A percentile compares a stretch with the other conserved stretches of the same genome.
phyloP scores from a whole-genome alignment of 1,140 invertebrate species.

The Heterodera schachtii region DNA sequence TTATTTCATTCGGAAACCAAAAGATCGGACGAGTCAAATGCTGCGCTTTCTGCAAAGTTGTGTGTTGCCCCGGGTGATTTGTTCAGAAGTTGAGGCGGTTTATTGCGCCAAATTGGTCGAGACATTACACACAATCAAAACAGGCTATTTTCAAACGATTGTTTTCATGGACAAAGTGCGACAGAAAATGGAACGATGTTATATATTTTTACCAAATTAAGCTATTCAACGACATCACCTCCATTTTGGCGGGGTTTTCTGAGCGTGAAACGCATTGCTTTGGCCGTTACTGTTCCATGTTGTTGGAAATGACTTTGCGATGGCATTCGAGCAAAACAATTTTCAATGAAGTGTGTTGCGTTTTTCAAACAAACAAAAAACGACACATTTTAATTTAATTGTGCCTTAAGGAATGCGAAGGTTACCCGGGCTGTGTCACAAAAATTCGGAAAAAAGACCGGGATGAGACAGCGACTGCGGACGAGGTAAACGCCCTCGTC shows the following conservation, averaged over 20 bases:
- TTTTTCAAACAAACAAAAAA: slow-evolving; percentile 6
- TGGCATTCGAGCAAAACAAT: slow-evolving; percentile 88
- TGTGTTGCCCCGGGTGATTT: slow-evolving; percentile 91
- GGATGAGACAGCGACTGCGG: slow-evolving; percentile 38
- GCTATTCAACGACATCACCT: slow-evolving; percentile 97
- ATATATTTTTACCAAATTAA: slow-evolving; percentile 44
- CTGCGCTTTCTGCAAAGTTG: slow-evolving; percentile 94
- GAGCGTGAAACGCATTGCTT: slow-evolving; percentile 97
- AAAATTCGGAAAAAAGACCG: slow-evolving; percentile 44
- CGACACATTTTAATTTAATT: slow-evolving; percentile 15
- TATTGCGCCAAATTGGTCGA: slow-evolving; percentile 97
- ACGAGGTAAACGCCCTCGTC: slow-evolving; percentile 3
- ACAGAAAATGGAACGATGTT: slow-evolving; percentile 1
- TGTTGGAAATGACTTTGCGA: slow-evolving; percentile 89
- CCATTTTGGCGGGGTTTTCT: slow-evolving; percentile 92
- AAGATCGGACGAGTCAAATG: slow-evolving; percentile 69
- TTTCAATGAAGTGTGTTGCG: slow-evolving; percentile 76
- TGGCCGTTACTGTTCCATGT: slow-evolving; percentile 86
- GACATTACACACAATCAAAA: slow-evolving; percentile 89
- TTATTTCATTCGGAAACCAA: slow-evolving; percentile 16
- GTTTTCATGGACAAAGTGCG: slow-evolving; percentile 92
- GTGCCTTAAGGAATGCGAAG: slow-evolving; percentile 38
- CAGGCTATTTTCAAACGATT: slow-evolving; percentile 93
- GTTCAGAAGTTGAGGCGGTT: slow-evolving; percentile 88
- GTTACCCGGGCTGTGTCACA: slow-evolving; percentile 40